These are phyloP conservation scores for Telmatochromis brachygnathus DNA, from an alignment of 2,113 vertebrate genomes.

Conservation along the genomic window DNA sequence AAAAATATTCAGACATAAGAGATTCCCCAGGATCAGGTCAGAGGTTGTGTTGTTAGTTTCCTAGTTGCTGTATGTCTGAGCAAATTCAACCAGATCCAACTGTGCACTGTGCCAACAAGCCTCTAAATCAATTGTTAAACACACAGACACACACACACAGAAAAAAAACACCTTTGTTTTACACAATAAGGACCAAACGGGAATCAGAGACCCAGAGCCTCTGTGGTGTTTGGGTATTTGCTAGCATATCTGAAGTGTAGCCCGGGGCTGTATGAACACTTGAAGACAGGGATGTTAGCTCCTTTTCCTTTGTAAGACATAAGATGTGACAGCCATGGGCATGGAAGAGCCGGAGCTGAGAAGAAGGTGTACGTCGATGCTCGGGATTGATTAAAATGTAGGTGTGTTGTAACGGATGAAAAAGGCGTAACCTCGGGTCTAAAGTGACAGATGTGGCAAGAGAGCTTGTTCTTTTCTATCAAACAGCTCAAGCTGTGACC, in stretches of 20 bases:
- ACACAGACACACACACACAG: neutral
- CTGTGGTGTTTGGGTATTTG: constrained; percentile 8
- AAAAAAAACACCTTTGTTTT: neutral
- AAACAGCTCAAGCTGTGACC: neutral
- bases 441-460: neutral
- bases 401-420: neutral
- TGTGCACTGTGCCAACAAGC: neutral
- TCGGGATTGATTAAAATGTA: constrained; percentile 4
- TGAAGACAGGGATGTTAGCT: constrained; percentile 1
- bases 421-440: neutral
- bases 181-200: neutral
- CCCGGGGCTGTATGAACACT: constrained; percentile 3
- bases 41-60: neutral
- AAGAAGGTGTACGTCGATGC: neutral
- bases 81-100: neutral
- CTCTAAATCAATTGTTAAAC: neutral
- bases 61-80: neutral
- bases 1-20: neutral
- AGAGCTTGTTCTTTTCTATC: neutral
- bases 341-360: neutral
- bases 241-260: neutral
- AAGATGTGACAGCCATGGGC: constrained; percentile 5
- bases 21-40: neutral
- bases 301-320: neutral
- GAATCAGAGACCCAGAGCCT: constrained; percentile 1